Evolutionary conservation across 2,888 invertebrate species (phyloP).

Genomic region (Suillia variegata): DNA sequence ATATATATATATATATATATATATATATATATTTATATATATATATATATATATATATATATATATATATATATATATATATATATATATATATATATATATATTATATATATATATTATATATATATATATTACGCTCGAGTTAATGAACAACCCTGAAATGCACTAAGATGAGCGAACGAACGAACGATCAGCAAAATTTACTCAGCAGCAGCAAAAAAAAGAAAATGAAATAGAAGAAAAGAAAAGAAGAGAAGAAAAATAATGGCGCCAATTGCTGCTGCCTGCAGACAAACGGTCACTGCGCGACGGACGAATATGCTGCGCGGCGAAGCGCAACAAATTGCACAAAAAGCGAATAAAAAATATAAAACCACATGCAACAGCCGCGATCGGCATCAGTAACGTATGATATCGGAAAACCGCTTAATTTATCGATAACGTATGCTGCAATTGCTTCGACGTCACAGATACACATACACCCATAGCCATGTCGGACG

Average conservation of each 20-base stretch:
- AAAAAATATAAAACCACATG: too few relatives aligned
- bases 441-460: background rate
- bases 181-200: conserved; percentile 43
- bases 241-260: conserved; percentile 19
- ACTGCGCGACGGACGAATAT: background rate
- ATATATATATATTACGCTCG: too few relatives aligned
- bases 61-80: too few relatives aligned
- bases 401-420: conserved; percentile 10
- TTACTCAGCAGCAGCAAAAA: conserved; percentile 25
- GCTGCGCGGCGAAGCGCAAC: background rate
- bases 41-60: too few relatives aligned
- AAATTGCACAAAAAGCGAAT: background rate
- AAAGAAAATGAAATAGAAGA: conserved; percentile 18
- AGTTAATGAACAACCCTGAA: too few relatives aligned
- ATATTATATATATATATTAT: too few relatives aligned
- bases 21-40: too few relatives aligned
- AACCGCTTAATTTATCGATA: conserved; percentile 18
- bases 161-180: conserved; percentile 24
- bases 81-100: too few relatives aligned
- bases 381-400: background rate
- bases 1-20: too few relatives aligned
- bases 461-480: background rate
- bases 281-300: conserved; percentile 1
- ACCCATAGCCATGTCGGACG: conserved; percentile 2
- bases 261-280: conserved; percentile 6